Conservation (phyloP, 2,797 vertebrate species). For the Pogoniulus pusillus region DNA sequence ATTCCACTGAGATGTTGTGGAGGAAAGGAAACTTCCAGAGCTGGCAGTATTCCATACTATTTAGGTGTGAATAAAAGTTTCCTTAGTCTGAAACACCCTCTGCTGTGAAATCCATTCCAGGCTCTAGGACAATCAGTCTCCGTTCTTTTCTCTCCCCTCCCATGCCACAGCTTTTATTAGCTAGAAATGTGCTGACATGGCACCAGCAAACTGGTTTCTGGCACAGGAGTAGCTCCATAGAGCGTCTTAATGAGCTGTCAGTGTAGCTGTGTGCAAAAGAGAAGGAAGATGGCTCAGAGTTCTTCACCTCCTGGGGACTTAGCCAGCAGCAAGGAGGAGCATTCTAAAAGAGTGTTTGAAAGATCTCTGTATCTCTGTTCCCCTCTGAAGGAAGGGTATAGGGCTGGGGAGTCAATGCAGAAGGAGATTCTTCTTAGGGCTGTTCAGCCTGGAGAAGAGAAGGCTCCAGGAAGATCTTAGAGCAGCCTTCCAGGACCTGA, state of each 20-base stretch:
- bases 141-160: not conserved
- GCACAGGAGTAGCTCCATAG: not conserved
- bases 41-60: slow-evolving; percentile 23
- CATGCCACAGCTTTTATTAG: slow-evolving; percentile 11
- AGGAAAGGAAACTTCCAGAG: not conserved
- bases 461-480: too few relatives aligned
- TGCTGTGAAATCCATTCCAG: slow-evolving; percentile 37
- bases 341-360: not conserved
- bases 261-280: not conserved
- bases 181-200: slow-evolving; percentile 20
- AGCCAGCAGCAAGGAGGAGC: too few relatives aligned
- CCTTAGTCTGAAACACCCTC: not conserved
- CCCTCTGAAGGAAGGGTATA: not conserved
- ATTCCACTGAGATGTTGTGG: not conserved
- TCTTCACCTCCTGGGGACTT: not conserved
- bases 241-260: not conserved
- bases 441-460: too few relatives aligned
- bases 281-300: not conserved
- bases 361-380: not conserved
- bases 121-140: not conserved
- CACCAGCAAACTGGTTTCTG: not conserved
- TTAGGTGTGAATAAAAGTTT: slow-evolving; percentile 30
- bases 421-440: not conserved
- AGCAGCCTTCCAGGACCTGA: too few relatives aligned
- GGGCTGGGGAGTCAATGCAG: not conserved